Base-by-base conservation (phyloP, 92 coral and sea anemone species). In the Siderastrea siderea region DNA sequence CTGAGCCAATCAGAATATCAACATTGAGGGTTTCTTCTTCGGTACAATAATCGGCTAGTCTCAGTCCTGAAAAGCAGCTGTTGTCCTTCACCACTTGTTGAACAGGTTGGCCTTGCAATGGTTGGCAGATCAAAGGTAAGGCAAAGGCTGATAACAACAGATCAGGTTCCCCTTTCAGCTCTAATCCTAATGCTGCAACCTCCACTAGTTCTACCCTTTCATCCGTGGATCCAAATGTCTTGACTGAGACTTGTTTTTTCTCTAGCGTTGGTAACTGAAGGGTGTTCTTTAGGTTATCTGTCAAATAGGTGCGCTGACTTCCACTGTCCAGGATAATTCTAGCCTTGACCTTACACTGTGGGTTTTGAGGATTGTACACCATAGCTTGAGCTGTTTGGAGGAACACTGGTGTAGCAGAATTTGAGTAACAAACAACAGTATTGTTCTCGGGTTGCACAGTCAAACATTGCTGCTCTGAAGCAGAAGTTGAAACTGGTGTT, bases 331-430 rank as follows among this genome's bases (percentile, higher is more conserved):
- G 43, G n/a, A 63, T 63, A 15, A 63, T 19, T 63, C 68, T 63
- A 15, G 43, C 43, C 68, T 63, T 63, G 19, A 63, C 43, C 19
- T 19, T 19, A 4, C 43, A 19, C 68, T 63, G 10, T 63, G 68
- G 68, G 6, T 14, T 4, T 63, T 63, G 19, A 4, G n/a, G n/a
- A 4, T 63, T 63, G 68, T 63, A 63, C 5, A 63, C 43, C 5
- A 63, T 19, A 63, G 68, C 68, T 12, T 63, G 68, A 63, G 68
- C 68, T 6, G 68, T 63, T 19, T 63, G 68, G 15, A 63, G 68
- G 8, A 63, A 19, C 43, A 63, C 43, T 14, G 68, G 68, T 63
- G 68, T 63, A 4, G n/a, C 5, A 63, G 68, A 63, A 19, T 14
- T 63, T 14, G 43, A 14, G 68, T 14, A 63, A 63, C n/a, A 19